phyloP scores from a whole-genome alignment of 2,113 vertebrate species.

The Oreochromis aureus region DNA sequence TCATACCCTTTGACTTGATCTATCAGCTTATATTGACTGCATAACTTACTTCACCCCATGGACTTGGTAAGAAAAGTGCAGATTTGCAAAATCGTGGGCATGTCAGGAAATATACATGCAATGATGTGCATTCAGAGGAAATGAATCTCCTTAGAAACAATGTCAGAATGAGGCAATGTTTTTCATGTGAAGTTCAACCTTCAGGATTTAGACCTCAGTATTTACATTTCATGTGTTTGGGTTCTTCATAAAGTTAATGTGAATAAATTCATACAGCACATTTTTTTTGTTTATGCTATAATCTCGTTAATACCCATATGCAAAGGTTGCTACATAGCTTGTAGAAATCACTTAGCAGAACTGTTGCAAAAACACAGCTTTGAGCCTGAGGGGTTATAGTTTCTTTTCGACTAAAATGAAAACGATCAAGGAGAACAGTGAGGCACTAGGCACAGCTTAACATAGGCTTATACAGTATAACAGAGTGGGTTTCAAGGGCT shows the following conservation, averaged over 20 bases:
- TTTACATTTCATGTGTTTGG: neutral
- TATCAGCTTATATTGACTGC: conserved; percentile 32
- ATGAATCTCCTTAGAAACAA: conserved; percentile 20
- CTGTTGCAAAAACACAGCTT: conserved; percentile 25
- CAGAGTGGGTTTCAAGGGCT: neutral
- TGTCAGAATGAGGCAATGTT: neutral
- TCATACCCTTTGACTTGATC: conserved; percentile 8
- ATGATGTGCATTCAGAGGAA: conserved; percentile 1
- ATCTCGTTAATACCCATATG: conserved; percentile 26
- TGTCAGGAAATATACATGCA: neutral
- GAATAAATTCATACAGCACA: conserved; percentile 29
- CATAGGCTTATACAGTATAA: neutral
- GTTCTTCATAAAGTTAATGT: neutral
- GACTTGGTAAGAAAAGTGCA: conserved; percentile 5
- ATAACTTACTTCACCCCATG: neutral
- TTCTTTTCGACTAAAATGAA: conserved; percentile 28
- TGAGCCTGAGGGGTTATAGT: conserved; percentile 27
- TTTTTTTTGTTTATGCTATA: conserved; percentile 24
- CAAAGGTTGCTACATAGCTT: conserved; percentile 14
- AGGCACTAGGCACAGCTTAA: neutral
- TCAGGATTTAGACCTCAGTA: neutral
- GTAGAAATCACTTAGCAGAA: conserved; percentile 23
- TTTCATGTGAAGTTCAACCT: neutral
- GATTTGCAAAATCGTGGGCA: conserved; percentile 8
- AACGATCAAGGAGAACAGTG: conserved; percentile 32